These are phyloP conservation scores for Alexandromys fortis DNA, from an alignment of 2,113 vertebrate genomes.

Conservation along the genomic window DNA sequence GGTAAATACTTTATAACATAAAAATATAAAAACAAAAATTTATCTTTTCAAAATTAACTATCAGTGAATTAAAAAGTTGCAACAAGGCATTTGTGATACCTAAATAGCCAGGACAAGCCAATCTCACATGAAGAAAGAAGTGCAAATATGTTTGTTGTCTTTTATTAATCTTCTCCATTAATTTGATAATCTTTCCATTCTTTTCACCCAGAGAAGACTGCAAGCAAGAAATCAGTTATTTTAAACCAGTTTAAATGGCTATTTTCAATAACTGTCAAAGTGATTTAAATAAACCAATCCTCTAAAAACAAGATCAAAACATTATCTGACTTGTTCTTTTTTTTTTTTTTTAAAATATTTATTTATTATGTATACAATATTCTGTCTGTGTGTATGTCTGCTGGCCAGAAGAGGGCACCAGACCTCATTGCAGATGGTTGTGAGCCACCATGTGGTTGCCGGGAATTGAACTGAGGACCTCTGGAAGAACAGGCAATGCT, in stretches of 20 bases:
- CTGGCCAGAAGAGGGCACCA: too few relatives aligned
- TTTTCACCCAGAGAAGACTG: background rate
- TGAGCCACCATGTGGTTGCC: too few relatives aligned
- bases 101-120: background rate
- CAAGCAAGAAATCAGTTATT: background rate
- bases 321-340: background rate
- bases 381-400: too few relatives aligned
- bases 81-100: background rate
- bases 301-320: background rate
- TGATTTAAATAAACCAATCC: background rate
- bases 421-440: too few relatives aligned
- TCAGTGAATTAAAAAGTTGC: background rate
- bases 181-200: background rate
- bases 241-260: slow-evolving; percentile 11
- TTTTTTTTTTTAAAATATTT: too few relatives aligned
- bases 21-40: slow-evolving; percentile 40
- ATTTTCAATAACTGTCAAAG: background rate
- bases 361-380: too few relatives aligned
- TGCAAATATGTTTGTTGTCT: background rate
- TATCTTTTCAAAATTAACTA: background rate
- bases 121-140: background rate
- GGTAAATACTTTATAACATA: background rate
- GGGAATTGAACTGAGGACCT: too few relatives aligned
- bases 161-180: background rate
- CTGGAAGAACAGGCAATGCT: too few relatives aligned